Conservation (phyloP, 2,888 invertebrate species). For the Arge pagana region DNA sequence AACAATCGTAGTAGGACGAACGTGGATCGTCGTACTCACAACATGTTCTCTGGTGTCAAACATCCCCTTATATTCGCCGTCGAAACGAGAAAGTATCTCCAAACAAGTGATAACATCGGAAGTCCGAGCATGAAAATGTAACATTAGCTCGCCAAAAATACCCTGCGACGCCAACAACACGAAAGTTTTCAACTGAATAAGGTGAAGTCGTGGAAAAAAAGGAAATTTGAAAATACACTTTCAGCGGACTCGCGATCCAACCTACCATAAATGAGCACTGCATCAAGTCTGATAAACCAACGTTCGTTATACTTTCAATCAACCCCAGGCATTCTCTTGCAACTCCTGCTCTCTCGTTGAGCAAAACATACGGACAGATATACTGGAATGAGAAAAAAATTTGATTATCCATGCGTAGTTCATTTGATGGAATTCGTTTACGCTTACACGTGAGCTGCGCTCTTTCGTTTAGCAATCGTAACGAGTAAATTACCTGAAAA, state of each 20-base stretch:
- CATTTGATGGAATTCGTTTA: too few species aligned
- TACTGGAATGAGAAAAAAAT: too few species aligned
- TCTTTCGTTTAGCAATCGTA: conserved; percentile 70
- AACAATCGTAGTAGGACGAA: conserved; percentile 40
- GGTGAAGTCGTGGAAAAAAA: neutral
- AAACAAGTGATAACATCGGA: conserved; percentile 66
- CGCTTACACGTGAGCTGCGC: too few species aligned
- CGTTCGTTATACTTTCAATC: conserved; percentile 66
- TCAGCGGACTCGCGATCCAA: neutral
- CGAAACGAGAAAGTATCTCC: conserved; percentile 64
- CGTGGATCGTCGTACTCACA: conserved; percentile 38
- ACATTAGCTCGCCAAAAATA: conserved; percentile 68
- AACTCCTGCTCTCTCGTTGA: conserved; percentile 66
- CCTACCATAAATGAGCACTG: conserved; percentile 66
- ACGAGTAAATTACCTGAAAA: conserved; percentile 70
- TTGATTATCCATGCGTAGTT: too few species aligned
- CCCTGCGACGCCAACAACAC: conserved; percentile 52
- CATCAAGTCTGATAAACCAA: conserved; percentile 64
- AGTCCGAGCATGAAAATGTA: conserved; percentile 68
- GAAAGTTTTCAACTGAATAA: conserved; percentile 1
- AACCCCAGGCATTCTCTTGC: conserved; percentile 67
- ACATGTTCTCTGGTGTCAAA: conserved; percentile 40
- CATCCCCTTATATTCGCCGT: conserved; percentile 57
- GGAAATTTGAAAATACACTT: neutral
- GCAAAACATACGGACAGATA: conserved; percentile 72